Evolutionary conservation across 2,113 vertebrate species (phyloP).

Genomic region (Aplodontia rufa): DNA sequence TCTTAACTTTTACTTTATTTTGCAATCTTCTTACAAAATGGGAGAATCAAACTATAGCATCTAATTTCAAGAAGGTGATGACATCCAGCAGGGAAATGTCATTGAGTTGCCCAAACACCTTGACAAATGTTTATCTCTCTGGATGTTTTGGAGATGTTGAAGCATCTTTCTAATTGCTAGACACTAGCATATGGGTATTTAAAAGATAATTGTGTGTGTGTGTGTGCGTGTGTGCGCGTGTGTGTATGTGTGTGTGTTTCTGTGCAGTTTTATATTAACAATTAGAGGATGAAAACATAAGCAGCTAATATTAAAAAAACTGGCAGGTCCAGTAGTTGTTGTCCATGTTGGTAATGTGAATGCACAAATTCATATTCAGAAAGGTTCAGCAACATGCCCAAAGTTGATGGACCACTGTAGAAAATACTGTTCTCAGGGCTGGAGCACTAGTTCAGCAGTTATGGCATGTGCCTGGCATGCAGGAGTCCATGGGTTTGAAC

Average conservation of each 20-base stretch:
- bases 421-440: background rate
- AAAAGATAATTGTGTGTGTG: background rate
- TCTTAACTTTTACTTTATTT: background rate
- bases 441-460: too few species aligned
- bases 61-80: background rate
- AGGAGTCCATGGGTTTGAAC: too few species aligned
- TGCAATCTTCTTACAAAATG: background rate
- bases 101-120: background rate
- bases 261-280: background rate
- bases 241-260: too few species aligned
- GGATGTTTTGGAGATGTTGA: background rate
- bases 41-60: background rate
- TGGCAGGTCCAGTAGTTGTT: background rate
- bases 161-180: background rate
- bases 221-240: background rate
- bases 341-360: background rate
- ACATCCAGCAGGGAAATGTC: background rate
- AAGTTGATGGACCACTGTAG: background rate
- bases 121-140: background rate
- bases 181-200: background rate
- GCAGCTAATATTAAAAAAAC: background rate
- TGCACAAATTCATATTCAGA: background rate
- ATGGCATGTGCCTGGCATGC: too few species aligned
- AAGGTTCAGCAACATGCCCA: background rate
- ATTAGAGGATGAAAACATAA: background rate